These are phyloP conservation scores for Pinna nobilis DNA, from an alignment of 1,140 invertebrate species.

Conservation along the genomic window DNA sequence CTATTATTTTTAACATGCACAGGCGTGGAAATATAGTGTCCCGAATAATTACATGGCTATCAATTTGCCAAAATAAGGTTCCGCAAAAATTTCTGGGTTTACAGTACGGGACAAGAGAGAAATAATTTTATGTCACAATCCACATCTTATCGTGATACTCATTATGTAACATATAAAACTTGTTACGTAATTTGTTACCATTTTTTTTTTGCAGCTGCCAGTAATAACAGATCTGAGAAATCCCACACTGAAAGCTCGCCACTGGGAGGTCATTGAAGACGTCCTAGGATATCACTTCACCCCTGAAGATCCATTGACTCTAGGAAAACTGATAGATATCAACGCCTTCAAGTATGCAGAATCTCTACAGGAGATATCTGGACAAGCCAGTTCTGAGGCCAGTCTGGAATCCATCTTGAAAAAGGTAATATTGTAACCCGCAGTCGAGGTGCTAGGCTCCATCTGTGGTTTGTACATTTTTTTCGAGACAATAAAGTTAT, in stretches of 20 bases:
- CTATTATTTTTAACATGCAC: too few species aligned
- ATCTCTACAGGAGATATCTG: constrained; percentile 88
- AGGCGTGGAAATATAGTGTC: too few species aligned
- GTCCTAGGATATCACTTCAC: constrained; percentile 69
- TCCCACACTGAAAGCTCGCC: constrained; percentile 70
- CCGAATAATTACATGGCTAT: too few species aligned
- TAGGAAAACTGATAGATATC: constrained; percentile 71
- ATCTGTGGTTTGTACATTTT: too few species aligned
- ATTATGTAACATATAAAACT: too few species aligned
- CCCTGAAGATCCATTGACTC: constrained; percentile 71
- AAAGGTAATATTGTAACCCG: constrained; percentile 77
- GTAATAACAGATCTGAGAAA: constrained; percentile 74
- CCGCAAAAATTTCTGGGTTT: too few species aligned
- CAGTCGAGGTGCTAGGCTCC: too few species aligned
- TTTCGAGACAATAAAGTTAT: background rate
- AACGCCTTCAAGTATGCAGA: constrained; percentile 83
- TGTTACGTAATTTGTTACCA: too few species aligned
- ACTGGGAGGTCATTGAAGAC: constrained; percentile 73
- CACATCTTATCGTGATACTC: too few species aligned
- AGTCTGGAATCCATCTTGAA: constrained; percentile 86
- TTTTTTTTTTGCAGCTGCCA: constrained; percentile 73
- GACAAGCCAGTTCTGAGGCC: constrained; percentile 89
- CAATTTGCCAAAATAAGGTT: too few species aligned
- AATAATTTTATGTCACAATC: too few species aligned
- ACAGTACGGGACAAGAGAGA: too few species aligned